Conservation (phyloP, 1,140 invertebrate genomes). For the Brachionus asplanchnoidis region DNA sequence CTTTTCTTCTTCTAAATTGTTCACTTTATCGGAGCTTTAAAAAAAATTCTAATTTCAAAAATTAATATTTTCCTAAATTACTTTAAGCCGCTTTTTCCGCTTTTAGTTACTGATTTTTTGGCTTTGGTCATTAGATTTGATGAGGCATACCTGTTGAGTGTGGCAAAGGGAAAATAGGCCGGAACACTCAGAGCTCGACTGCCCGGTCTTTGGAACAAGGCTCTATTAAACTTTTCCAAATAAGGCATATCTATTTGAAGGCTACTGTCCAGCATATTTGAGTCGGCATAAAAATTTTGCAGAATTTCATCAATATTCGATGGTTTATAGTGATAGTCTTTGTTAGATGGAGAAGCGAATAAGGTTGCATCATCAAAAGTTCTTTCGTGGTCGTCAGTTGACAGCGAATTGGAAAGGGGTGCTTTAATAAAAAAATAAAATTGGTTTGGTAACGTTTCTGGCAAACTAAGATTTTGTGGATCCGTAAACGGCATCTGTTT, state of each 20-base stretch:
- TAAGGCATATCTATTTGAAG: constrained; percentile 21
- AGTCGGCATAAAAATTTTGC: constrained; percentile 26
- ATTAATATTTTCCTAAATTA: not conserved
- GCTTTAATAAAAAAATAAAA: not conserved
- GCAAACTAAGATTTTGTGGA: too few relatives aligned
- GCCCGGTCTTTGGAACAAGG: constrained; percentile 46
- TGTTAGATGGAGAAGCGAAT: constrained; percentile 39
- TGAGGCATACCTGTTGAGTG: constrained; percentile 1
- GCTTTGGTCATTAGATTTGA: not conserved
- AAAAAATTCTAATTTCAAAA: not conserved
- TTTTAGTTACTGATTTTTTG: not conserved
- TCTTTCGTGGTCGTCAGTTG: not conserved
- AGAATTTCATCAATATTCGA: constrained; percentile 44
- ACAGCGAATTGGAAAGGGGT: constrained; percentile 19
- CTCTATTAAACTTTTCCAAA: constrained; percentile 28
- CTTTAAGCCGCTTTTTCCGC: not conserved
- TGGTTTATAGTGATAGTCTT: constrained; percentile 53
- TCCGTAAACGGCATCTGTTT: too few relatives aligned
- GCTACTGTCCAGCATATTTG: not conserved
- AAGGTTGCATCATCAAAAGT: not conserved
- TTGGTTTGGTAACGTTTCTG: not conserved
- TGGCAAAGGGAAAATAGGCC: constrained; percentile 40
- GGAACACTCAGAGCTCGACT: constrained; percentile 52
- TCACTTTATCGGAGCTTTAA: not conserved
- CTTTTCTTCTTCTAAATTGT: not conserved